Evolutionary conservation across 2,113 vertebrate genomes (phyloP).

Genomic region (Mugil cephalus): DNA sequence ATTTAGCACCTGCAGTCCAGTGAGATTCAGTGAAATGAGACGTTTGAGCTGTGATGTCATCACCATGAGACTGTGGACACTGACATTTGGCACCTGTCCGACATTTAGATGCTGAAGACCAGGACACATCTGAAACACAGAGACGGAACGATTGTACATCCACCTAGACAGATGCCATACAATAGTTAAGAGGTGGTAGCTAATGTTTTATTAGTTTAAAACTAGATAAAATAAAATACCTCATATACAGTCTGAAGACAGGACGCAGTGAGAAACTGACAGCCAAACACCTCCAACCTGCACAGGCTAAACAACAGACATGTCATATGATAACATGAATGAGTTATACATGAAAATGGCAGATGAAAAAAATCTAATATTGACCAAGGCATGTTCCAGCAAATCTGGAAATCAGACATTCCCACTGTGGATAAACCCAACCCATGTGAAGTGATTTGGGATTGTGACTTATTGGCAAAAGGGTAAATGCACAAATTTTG

Average conservation of each 20-base stretch:
- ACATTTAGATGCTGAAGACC: slow-evolving; percentile 67
- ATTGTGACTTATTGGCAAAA: not conserved
- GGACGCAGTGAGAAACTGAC: slow-evolving; percentile 66
- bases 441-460: too few relatives aligned
- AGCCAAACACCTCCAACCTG: slow-evolving; percentile 68
- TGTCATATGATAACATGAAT: too few relatives aligned
- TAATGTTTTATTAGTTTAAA: not conserved
- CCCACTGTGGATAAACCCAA: not conserved
- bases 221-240: slow-evolving; percentile 41
- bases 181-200: not conserved
- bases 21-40: slow-evolving; percentile 68
- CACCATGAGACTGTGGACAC: slow-evolving; percentile 46
- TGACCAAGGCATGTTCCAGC: not conserved
- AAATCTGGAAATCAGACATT: too few relatives aligned
- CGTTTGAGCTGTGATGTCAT: slow-evolving; percentile 63
- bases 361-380: too few relatives aligned
- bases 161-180: too few relatives aligned
- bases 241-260: slow-evolving; percentile 59
- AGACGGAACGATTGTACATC: too few relatives aligned
- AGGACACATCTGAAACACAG: slow-evolving; percentile 41
- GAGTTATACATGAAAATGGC: too few relatives aligned
- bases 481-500: too few relatives aligned
- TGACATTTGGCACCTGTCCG: slow-evolving; percentile 74
- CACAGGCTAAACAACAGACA: slow-evolving; percentile 51
- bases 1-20: slow-evolving; percentile 73